Conservation (phyloP, 2,888 invertebrate species). For the Beris morrisii region DNA sequence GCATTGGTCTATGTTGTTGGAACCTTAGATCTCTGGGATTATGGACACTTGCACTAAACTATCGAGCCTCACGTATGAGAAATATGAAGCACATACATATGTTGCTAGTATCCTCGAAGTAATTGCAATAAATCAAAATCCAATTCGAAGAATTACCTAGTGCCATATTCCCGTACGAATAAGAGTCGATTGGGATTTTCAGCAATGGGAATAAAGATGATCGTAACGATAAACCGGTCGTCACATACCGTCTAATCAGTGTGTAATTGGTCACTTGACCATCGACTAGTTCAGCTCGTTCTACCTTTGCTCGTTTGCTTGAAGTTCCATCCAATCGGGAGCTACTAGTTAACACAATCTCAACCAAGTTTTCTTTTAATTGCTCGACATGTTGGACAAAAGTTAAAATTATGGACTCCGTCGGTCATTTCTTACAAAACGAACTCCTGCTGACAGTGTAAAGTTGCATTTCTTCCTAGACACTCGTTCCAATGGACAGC, state of each 20-base stretch:
- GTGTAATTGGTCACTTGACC: constrained; percentile 6
- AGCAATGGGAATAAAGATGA: constrained; percentile 7
- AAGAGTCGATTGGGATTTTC: constrained; percentile 1
- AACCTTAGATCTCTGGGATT: no score
- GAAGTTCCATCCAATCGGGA: constrained; percentile 2
- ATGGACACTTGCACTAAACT: no score
- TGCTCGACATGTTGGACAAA: no score
- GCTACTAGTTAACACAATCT: background rate
- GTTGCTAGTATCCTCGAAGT: no score
- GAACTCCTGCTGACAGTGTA: constrained; percentile 18
- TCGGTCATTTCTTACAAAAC: background rate
- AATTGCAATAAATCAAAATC: background rate
- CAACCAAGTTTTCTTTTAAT: no score
- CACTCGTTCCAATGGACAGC: no score
- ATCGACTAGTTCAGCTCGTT: constrained; percentile 1
- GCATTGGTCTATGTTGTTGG: no score
- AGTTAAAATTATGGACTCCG: no score
- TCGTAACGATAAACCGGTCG: constrained; percentile 12
- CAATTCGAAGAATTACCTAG: background rate
- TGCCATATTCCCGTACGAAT: background rate
- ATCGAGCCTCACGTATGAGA: no score
- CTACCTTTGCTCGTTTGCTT: background rate
- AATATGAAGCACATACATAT: no score
- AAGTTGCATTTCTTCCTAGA: background rate
- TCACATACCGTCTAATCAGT: constrained; percentile 6